A percentile compares a stretch with the other conserved stretches of the same genome.
Evolutionary conservation across 2,797 vertebrate genomes (phyloP).

Genomic region (Octomys mimax): DNA sequence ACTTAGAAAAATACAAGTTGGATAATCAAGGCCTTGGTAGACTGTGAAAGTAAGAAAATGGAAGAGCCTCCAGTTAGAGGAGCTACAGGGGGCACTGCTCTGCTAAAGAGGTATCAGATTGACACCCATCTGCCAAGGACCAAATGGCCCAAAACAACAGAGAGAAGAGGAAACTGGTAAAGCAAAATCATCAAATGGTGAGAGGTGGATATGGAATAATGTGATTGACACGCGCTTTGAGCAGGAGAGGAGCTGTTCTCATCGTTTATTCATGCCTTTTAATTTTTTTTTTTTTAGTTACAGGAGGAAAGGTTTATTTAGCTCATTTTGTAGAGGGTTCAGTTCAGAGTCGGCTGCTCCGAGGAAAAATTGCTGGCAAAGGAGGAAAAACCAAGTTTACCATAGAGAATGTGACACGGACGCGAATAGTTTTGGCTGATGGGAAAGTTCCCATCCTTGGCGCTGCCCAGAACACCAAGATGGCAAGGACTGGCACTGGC

Average conservation of each 20-base stretch:
- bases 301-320: too few species aligned
- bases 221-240: neutral
- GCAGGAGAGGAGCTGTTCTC: neutral
- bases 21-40: neutral
- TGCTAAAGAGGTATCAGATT: neutral
- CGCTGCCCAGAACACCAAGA: constrained; percentile 99
- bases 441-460: constrained; percentile 95
- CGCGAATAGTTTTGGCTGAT: constrained; percentile 97
- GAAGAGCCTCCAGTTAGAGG: neutral
- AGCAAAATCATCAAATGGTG: neutral
- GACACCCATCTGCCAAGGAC: neutral
- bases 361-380: constrained; percentile 91
- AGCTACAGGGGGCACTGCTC: neutral
- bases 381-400: constrained; percentile 99
- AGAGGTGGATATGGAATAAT: neutral
- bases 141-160: neutral
- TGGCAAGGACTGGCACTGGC: constrained; percentile 98
- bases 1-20: neutral
- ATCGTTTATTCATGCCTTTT: constrained; percentile 12
- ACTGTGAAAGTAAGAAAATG: neutral
- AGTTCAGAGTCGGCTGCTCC: too few species aligned
- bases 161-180: neutral
- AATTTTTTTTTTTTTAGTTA: too few species aligned
- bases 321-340: too few species aligned
- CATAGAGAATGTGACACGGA: constrained; percentile 98